phyloP scores from a whole-genome alignment of 2,797 vertebrate genomes.

The Melanotaenia boesemani region DNA sequence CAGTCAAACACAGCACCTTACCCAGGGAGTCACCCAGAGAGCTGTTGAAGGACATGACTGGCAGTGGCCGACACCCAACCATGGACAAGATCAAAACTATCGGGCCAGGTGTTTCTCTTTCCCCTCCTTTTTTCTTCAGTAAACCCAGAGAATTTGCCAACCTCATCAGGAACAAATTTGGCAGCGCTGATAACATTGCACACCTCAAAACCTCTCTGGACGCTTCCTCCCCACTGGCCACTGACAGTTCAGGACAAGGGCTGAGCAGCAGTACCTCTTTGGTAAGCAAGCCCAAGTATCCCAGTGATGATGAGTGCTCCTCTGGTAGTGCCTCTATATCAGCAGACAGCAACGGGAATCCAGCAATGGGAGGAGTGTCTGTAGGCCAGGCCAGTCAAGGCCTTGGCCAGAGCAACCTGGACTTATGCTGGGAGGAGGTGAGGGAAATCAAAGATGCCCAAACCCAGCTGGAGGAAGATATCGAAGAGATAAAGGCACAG shows the following conservation, averaged over 20 bases:
- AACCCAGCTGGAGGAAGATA: conserved; percentile 88
- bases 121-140: conserved; percentile 93
- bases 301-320: conserved; percentile 95
- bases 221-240: conserved; percentile 79
- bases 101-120: conserved; percentile 90
- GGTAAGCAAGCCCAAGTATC: conserved; percentile 90
- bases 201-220: conserved; percentile 91
- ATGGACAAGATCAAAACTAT: conserved; percentile 89
- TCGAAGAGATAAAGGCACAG: conserved; percentile 89
- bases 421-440: conserved; percentile 87
- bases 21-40: conserved; percentile 76
- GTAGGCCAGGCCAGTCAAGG: conserved; percentile 73
- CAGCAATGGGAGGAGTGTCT: conserved; percentile 54
- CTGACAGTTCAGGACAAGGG: conserved; percentile 81
- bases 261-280: conserved; percentile 91
- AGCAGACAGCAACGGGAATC: conserved; percentile 91
- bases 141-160: conserved; percentile 96
- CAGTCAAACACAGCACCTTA: conserved; percentile 76
- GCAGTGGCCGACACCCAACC: conserved; percentile 83
- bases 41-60: conserved; percentile 85
- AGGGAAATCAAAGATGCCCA: conserved; percentile 90
- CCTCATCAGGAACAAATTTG: conserved; percentile 95
- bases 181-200: conserved; percentile 96
- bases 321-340: conserved; percentile 91
- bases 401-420: conserved; percentile 82